phyloP scores from a whole-genome alignment of 2,888 invertebrate genomes.

The Molanna angustata region DNA sequence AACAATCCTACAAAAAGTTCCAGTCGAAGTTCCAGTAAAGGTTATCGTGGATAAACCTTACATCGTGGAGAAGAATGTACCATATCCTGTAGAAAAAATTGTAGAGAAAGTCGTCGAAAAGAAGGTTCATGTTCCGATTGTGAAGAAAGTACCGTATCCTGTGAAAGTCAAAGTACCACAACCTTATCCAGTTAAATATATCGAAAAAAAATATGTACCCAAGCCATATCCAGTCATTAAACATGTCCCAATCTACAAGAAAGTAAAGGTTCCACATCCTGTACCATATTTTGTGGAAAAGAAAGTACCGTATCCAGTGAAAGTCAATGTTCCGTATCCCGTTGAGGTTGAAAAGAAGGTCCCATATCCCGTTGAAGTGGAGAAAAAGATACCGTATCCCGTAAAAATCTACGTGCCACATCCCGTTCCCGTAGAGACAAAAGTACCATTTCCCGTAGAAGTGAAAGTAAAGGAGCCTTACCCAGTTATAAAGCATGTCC shows the following conservation, averaged over 20 bases:
- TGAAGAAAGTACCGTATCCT: conserved; percentile 50
- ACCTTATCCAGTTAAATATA: conserved; percentile 46
- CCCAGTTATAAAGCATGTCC: conserved; percentile 34
- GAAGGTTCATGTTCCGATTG: conserved; percentile 42
- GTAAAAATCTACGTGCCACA: conserved; percentile 34
- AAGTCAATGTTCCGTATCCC: conserved; percentile 33
- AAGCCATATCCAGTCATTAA: conserved; percentile 46
- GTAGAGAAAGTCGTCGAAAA: conserved; percentile 49
- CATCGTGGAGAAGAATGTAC: conserved; percentile 41
- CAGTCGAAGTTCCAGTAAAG: conserved; percentile 48
- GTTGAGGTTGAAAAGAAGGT: conserved; percentile 37
- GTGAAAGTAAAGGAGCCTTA: conserved; percentile 40
- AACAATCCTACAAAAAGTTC: conserved; percentile 56
- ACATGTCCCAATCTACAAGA: conserved; percentile 46
- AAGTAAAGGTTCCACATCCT: conserved; percentile 49
- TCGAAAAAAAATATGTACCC: conserved; percentile 47
- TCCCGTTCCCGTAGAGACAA: conserved; percentile 35
- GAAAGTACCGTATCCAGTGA: conserved; percentile 41
- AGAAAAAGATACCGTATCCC: conserved; percentile 47
- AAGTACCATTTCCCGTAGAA: conserved; percentile 15
- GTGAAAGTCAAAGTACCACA: conserved; percentile 49
- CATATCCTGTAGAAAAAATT: conserved; percentile 49
- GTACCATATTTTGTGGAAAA: conserved; percentile 52
- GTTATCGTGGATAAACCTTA: conserved; percentile 57
- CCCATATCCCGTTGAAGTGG: conserved; percentile 39